Evolutionary conservation across 2,797 vertebrate species (phyloP).

Genomic region (Acropternis orthonyx): DNA sequence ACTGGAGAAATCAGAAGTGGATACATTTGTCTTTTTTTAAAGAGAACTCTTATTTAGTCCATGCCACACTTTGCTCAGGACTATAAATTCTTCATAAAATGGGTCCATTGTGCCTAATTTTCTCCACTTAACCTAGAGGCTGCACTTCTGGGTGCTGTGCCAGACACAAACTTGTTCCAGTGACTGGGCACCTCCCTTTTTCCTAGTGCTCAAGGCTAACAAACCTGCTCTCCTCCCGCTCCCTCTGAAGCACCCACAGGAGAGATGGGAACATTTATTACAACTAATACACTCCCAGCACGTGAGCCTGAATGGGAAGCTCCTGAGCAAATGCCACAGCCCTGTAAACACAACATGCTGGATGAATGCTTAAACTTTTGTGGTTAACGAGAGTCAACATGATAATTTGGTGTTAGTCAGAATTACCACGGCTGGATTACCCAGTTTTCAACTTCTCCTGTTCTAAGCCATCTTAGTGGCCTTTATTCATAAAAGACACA

Average conservation of each 20-base stretch:
- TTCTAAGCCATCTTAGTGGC: constrained; percentile 5
- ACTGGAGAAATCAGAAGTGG: not conserved
- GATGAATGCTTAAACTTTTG: not conserved
- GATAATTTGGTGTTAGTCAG: constrained; percentile 33
- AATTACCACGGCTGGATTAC: constrained; percentile 25
- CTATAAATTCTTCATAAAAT: constrained; percentile 67
- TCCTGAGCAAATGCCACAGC: not conserved
- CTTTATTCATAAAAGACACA: constrained; percentile 19
- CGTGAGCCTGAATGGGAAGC: not conserved
- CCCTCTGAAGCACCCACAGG: not conserved
- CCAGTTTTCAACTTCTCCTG: constrained; percentile 16
- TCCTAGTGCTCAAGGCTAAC: not conserved
- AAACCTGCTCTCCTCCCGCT: not conserved
- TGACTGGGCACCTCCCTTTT: not conserved
- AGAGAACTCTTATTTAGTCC: constrained; percentile 7
- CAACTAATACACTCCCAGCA: not conserved
- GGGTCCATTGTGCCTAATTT: constrained; percentile 67
- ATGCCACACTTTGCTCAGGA: constrained; percentile 33
- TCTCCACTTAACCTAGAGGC: constrained; percentile 68
- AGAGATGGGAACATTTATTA: not conserved
- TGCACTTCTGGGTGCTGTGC: constrained; percentile 63
- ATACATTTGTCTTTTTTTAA: not conserved
- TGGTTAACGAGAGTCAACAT: not conserved
- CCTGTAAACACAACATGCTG: not conserved
- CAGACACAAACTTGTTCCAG: constrained; percentile 44